Base-by-base conservation (phyloP, 2,797 vertebrate species). In the Halcyon smyrnensis region DNA sequence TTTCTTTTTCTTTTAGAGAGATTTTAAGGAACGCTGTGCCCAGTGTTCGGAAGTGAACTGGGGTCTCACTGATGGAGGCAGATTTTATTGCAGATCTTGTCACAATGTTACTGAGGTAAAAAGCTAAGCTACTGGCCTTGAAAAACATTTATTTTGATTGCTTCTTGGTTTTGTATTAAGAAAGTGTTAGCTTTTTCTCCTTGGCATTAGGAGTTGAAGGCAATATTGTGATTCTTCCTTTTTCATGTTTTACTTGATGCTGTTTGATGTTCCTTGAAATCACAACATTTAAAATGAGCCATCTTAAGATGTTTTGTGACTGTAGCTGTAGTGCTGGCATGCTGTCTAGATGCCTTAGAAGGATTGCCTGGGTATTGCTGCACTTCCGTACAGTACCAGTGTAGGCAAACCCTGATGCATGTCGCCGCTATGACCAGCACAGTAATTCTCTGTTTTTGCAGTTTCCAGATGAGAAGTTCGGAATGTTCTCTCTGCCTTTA, bases 61-160 rank as follows among this genome's bases (percentile, higher is more conserved):
- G 99, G 99, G 98, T 4, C 54, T 99, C 59, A 98, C 99, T 8
- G 99, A 99, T 4, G 99, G 98, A 96, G 98, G 98, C 60, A 98
- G 97, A 36, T 99, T 98, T 96, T 99, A 98, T 89, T 99, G 99
- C 88, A 98, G 95, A 79, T 98, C 98, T 90, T 99, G 99, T 51
- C 99, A 99, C 97, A 99, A 98, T n/a, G 98, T 99, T 78, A 99
- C 98, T 70, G 99, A 99, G 97, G 99, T 99, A 97, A 98, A 98
- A 97, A 80, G 11, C 48, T 48, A 15, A 34, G 6, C 36, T 76
- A 6, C 32, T 45, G 12, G 24, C 21, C 32, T 78, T 78, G 28
- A 16, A 4, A 62, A 69, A 28, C 2, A 24, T 39, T 91, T 48
- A 12, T 25, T 76, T 67, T 91, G 7, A 7, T 80, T 57, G 41